Base-by-base conservation (phyloP, 2,888 invertebrate species). In the Ichneumon xanthorius region DNA sequence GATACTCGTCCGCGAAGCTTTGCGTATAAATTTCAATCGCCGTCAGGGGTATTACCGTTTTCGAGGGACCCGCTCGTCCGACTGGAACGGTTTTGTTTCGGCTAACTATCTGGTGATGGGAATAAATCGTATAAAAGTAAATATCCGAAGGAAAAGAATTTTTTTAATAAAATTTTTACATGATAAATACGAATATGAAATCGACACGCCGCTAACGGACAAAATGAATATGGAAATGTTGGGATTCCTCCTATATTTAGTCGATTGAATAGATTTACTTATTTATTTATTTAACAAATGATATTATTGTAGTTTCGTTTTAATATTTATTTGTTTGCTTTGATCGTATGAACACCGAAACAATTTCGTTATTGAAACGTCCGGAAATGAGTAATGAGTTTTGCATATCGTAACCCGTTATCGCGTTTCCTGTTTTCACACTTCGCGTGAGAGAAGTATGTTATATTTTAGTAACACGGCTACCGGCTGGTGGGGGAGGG, bases 11-110 rank as follows among this genome's bases (percentile, higher is more conserved):
- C 30, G 30, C n/a, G 30, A 30, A 33, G 63, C 63, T 63, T 63
- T 33, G 6, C 63, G 63, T 63, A 63, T 63, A 30, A 63, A 30
- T 63, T 63, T 63, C 63, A 33, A 63, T 63, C 30, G 30, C 14
- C 63, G 14, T 63, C 33, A 33, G 33, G 16, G 14, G 63, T 14
- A 33, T 30, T 33, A 33, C 4, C n/a, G 30, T 16, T 33, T 63
- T 16, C 30, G 30, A 16, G 16, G n/a, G 33, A n/a, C 6, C 14
- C 30, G 63, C 16, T 33, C 63, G 63, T 6, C 63, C 33, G 33
- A 33, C 33, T 33, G 22, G 30, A 63, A 30, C 30, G 30, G n/a
- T 63, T 61, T 16, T 30, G 61, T 61, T 61, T 30, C 26, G 22
- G 30, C 16, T 30, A 16, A 61, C 22, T 26, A 30, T 14, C 61